These are phyloP conservation scores for Periophthalmodon schlosseri DNA, from an alignment of 2,113 vertebrate genomes.

Conservation along the genomic window DNA sequence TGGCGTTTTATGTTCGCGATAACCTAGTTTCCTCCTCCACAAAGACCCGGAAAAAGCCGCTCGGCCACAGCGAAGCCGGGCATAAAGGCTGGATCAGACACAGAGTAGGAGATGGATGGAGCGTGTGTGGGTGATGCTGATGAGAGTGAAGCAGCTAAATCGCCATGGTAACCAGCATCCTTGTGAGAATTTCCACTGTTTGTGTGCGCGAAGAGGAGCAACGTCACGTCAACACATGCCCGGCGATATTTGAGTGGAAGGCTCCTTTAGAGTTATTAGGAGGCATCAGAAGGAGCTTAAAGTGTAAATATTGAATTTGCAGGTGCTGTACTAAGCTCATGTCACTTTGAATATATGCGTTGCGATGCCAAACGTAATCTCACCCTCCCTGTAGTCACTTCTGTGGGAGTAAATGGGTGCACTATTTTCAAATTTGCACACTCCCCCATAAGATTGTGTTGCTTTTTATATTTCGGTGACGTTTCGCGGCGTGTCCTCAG, in stretches of 20 bases:
- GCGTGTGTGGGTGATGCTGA: slow-evolving; percentile 62
- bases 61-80: slow-evolving; percentile 19
- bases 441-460: slow-evolving; percentile 8
- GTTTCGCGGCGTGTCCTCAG: slow-evolving; percentile 13
- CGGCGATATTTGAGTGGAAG: slow-evolving; percentile 53
- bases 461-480: slow-evolving; percentile 42
- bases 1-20: slow-evolving; percentile 21
- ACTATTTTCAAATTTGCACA: not conserved
- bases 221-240: slow-evolving; percentile 58
- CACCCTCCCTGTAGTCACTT: slow-evolving; percentile 1
- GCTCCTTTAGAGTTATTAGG: slow-evolving; percentile 16
- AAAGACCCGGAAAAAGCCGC: slow-evolving; percentile 46
- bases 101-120: slow-evolving; percentile 56
- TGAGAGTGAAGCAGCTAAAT: slow-evolving; percentile 65
- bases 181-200: slow-evolving; percentile 22
- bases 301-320: not conserved
- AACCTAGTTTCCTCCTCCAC: slow-evolving; percentile 48
- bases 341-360: not conserved
- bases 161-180: slow-evolving; percentile 69
- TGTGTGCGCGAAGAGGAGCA: slow-evolving; percentile 32
- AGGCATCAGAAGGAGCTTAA: not conserved
- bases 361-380: not conserved
- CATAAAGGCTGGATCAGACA: slow-evolving; percentile 56
- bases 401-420: slow-evolving; percentile 1
- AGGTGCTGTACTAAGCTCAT: not conserved